Evolutionary conservation across 2,888 invertebrate genomes (phyloP).

Genomic region (Pasiphila rectangulata): DNA sequence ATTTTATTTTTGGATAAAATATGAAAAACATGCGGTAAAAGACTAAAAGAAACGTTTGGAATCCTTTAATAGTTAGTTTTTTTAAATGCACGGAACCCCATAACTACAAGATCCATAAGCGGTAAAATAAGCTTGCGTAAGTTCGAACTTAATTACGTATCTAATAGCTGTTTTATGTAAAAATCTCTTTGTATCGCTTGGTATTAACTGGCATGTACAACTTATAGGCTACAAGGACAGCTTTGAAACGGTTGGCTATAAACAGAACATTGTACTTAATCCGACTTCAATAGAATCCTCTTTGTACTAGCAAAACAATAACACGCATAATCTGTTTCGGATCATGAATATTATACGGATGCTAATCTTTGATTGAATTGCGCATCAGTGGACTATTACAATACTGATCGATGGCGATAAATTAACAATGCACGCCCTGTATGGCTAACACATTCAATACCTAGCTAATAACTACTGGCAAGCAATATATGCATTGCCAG

Average conservation of each 20-base stretch:
- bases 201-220: conserved; percentile 26
- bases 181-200: conserved; percentile 56
- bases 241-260: conserved; percentile 63
- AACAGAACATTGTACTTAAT: conserved; percentile 63
- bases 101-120: too few relatives aligned
- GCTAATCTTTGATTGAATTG: conserved; percentile 11
- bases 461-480: neutral
- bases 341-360: conserved; percentile 32
- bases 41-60: too few relatives aligned
- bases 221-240: conserved; percentile 54
- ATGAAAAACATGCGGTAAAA: too few relatives aligned
- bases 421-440: neutral
- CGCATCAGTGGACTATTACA: conserved; percentile 13
- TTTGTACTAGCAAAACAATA: conserved; percentile 69
- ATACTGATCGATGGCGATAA: conserved; percentile 4
- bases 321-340: conserved; percentile 49
- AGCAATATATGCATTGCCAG: neutral
- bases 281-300: conserved; percentile 62
- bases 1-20: too few relatives aligned
- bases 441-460: neutral
- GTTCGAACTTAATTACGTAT: conserved; percentile 48
- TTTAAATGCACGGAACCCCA: too few relatives aligned
- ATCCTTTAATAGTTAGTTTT: too few relatives aligned
- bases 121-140: conserved; percentile 23
- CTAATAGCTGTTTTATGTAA: conserved; percentile 64